These are phyloP conservation scores for Meteorus cinctellus DNA, from an alignment of 2,888 invertebrate species.

Conservation along the genomic window DNA sequence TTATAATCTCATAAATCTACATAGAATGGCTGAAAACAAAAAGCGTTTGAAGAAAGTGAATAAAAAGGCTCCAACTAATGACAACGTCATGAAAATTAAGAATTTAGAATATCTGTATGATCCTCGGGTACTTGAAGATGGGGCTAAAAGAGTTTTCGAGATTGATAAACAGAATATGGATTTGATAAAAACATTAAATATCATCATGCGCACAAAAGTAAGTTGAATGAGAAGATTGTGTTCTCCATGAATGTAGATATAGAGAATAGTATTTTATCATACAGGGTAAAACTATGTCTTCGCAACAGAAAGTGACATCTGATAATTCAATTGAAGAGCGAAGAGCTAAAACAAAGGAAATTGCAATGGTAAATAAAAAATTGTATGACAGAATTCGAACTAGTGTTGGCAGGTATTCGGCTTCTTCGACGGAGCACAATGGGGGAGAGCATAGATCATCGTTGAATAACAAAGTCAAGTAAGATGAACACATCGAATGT, in stretches of 20 bases:
- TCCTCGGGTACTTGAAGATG: constrained; percentile 65
- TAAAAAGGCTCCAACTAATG: constrained; percentile 69
- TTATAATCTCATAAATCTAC: neutral
- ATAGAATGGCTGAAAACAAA: neutral
- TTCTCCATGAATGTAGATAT: neutral
- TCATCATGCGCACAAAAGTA: constrained; percentile 78
- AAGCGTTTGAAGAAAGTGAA: constrained; percentile 42
- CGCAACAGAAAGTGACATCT: constrained; percentile 52
- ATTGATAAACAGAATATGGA: constrained; percentile 77
- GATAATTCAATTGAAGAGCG: constrained; percentile 16
- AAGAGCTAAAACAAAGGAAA: constrained; percentile 39
- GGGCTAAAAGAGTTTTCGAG: constrained; percentile 70
- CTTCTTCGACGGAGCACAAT: constrained; percentile 50
- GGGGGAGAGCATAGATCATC: constrained; percentile 54
- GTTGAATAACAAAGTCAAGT: constrained; percentile 49
- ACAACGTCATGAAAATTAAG: constrained; percentile 75
- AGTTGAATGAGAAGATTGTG: constrained; percentile 49
- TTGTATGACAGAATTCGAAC: constrained; percentile 54
- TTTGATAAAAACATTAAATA: constrained; percentile 77
- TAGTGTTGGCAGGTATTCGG: constrained; percentile 52
- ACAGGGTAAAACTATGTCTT: constrained; percentile 64
- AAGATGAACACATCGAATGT: neutral
- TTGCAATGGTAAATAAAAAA: constrained; percentile 55
- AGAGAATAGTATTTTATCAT: neutral
- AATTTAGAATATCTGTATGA: constrained; percentile 76